Evolutionary conservation across 2,113 vertebrate genomes (phyloP), one percentile per base, ranked within the genome.

Genomic region (Theristicus caerulescens): DNA sequence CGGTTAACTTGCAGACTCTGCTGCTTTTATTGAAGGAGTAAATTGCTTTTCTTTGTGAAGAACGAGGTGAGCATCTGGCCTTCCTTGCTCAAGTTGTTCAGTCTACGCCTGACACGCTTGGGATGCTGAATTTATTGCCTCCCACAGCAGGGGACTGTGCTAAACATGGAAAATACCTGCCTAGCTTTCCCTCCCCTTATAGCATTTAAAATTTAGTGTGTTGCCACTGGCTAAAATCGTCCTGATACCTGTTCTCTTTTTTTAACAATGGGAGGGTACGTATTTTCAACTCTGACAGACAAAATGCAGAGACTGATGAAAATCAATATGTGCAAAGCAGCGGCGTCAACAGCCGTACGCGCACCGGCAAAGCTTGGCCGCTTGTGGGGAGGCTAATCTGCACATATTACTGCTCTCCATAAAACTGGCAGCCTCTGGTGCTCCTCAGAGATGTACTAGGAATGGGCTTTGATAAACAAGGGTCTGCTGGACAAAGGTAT

Each of bases 291-390:
- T 55, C 49, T 16, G 70, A 44, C 49, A 58, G 67, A 12, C 44
- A 1, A 22, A 54, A 10, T 2, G n/a, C 9, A 7, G 88, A 74
- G 74, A 17, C 20, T 1, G 12, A 24, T 29, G 66, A 38, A 57
- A 73, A 76, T 79, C 65, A 34, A 4, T 31, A 3, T 0, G 57
- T 46, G 67, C 82, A 83, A 34, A 90, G 79, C 80, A 69, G 54
- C 7, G 9, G 24, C 15, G 8, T 57, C 88, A 21, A 4, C 82
- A 62, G 54, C 58, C 1, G 0, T 10, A 2, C 1, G 0, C 4
- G 20, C 38, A 4, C 42, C 0, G 1, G 55, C 29, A 49, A 18
- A 67, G 54, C 62, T 57, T 3, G 17, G 62, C 79, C 16, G n/a
- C 40, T 42, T 6, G 4, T 5, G 1, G 15, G 58, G 47, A 78